Evolutionary conservation across 2,888 invertebrate genomes (phyloP), one percentile per base, ranked within the genome.

Genomic region (Microctonus hyperodae): DNA sequence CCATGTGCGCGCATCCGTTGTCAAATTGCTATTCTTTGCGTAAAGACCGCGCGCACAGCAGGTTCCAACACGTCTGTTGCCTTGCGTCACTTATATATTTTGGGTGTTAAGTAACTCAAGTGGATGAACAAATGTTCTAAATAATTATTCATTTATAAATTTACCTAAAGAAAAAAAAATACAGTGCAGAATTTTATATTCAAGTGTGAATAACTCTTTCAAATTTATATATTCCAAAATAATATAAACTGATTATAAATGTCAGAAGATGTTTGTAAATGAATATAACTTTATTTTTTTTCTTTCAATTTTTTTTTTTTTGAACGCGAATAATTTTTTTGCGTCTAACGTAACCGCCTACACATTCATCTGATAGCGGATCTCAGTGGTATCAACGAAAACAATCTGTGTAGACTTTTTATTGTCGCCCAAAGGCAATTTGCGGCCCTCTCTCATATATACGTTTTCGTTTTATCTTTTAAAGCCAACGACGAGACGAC

Each of bases 401-500:
- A 44, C 16, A 16, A 44, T 44, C 44, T 44, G 44, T 44, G 44
- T 44, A 16, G 16, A 44, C 44, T 44, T 44, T 44, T 44, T 44
- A 44, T 44, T 44, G 44, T 44, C 44, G 44, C 44, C 44, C 44
- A 44, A 44, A 44, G 44, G 44, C 44, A 44, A 44, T 44, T 44
- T 44, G 44, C 44, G 44, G 44, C 44, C 44, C 44, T 44, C 44
- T 44, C 44, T 44, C 16, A 44, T 44, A 37, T 37, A 28, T 7
- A 44, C 44, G 44, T 44, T 44, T 16, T 44, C 44, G 16, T 44
- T 44, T 44, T 44, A 44, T 44, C 44, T 44, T 44, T 2, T n/a
- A n/a, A 44, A 44, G 44, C 16, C 44, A 44, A 44, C 44, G 44
- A 16, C 16, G 44, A 16, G 44, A 44, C 44, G 44, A 16, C 71